These are phyloP conservation scores for Aporophyla nigra DNA, from an alignment of 2,888 invertebrate genomes.

Conservation along the genomic window DNA sequence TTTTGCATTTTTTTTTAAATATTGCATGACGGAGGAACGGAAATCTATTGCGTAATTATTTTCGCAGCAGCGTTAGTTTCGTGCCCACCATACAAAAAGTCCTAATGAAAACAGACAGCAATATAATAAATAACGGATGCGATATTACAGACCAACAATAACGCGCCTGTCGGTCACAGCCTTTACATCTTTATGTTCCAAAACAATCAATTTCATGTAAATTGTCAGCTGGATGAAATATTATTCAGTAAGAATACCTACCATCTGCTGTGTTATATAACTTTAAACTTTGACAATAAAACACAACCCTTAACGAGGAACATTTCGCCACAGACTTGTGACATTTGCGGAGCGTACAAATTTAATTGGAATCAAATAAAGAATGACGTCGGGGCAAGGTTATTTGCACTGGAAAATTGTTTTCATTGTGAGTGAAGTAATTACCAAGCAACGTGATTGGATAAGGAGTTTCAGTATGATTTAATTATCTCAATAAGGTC, in stretches of 20 bases:
- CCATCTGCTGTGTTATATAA: slow-evolving; percentile 7
- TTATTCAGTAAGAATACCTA: neutral
- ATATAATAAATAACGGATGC: too few relatives aligned
- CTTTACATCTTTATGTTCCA: neutral
- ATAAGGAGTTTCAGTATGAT: neutral
- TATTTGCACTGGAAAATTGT: slow-evolving; percentile 14
- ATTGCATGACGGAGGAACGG: too few relatives aligned
- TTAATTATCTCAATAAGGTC: neutral
- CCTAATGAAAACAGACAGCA: too few relatives aligned
- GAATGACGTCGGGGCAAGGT: slow-evolving; percentile 34
- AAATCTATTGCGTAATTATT: too few relatives aligned
- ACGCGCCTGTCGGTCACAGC: too few relatives aligned
- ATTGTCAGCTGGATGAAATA: neutral
- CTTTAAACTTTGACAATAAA: slow-evolving; percentile 20
- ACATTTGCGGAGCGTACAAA: slow-evolving; percentile 45
- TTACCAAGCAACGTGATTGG: slow-evolving; percentile 1
- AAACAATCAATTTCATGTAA: neutral
- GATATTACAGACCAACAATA: too few relatives aligned
- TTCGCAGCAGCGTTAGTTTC: too few relatives aligned
- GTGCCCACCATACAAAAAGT: too few relatives aligned
- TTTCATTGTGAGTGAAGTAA: slow-evolving; percentile 27
- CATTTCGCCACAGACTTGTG: slow-evolving; percentile 33
- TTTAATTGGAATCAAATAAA: slow-evolving; percentile 51
- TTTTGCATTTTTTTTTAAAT: too few relatives aligned
- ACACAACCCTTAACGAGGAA: slow-evolving; percentile 13